phyloP scores from a whole-genome alignment of 2,888 invertebrate species.

The Lysandra bellargus region DNA sequence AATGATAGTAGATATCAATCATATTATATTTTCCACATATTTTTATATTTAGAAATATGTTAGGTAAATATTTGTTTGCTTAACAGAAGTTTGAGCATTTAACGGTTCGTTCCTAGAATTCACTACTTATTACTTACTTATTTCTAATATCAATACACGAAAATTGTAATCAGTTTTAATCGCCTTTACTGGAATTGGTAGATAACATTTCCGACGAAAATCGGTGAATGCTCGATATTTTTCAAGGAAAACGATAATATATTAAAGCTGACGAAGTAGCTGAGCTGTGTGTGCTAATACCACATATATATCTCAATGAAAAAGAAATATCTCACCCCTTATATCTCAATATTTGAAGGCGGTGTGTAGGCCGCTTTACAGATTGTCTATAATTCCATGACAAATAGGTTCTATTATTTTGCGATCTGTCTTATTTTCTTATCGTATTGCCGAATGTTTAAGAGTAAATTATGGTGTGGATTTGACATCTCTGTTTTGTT shows the following conservation, averaged over 20 bases:
- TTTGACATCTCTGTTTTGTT: background rate
- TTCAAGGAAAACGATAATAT: slow-evolving; percentile 13
- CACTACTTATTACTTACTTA: too few relatives aligned
- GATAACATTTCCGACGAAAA: slow-evolving; percentile 30
- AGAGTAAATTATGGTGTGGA: background rate
- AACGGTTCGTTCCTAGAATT: background rate
- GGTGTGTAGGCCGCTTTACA: slow-evolving; percentile 29
- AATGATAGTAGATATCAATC: too few relatives aligned
- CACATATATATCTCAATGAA: slow-evolving; percentile 35
- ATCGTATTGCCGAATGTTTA: background rate
- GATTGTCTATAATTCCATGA: slow-evolving; percentile 29
- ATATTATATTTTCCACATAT: too few relatives aligned
- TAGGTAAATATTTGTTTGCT: background rate
- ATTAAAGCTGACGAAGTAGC: slow-evolving; percentile 35
- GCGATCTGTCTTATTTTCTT: slow-evolving; percentile 29
- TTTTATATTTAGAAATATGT: too few relatives aligned
- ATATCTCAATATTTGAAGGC: slow-evolving; percentile 29
- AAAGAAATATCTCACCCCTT: slow-evolving; percentile 32
- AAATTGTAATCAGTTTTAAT: background rate
- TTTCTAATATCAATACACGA: background rate
- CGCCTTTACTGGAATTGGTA: background rate
- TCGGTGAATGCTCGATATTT: background rate
- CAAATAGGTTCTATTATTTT: slow-evolving; percentile 21
- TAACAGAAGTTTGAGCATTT: background rate
- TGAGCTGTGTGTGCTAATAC: slow-evolving; percentile 36